Evolutionary conservation across 2,888 invertebrate genomes (phyloP), one percentile per base, ranked within the genome.

Genomic region (Sclerodermus sp.): DNA sequence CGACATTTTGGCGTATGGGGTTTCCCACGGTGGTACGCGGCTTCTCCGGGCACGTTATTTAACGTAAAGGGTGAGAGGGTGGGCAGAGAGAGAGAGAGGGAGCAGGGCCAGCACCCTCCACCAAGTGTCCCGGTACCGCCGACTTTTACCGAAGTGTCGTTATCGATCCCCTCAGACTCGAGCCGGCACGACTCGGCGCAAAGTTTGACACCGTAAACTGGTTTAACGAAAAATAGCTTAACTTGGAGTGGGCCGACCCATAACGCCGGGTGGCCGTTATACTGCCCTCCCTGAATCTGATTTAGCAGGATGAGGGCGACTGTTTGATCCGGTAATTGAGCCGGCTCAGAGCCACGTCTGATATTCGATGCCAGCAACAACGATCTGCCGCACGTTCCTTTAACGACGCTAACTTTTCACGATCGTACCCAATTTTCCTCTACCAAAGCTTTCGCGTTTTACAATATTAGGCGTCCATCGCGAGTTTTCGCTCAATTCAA

Each of bases 181-280:
- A 40, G 47, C 45, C 38, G 43, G 18, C 48, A 38, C 48, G 50
- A 52, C 47, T 48, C 47, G 37, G 53, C 42, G 56, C 52, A 67
- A 73, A 73, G 65, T 73, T 73, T 70, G 66, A 64, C 66, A 61
- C 60, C 62, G 65, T 67, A 69, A 72, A 74, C 68, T 67, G 71
- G 67, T 72, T 73, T 66, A 67, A 58, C 66, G 70, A 74, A 74
- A 73, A 74, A 71, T 71, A 63, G 67, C 66, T 69, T 63, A 70
- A 71, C 67, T 73, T 66, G 50, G 39, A 16, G 37, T n/a, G n/a
- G n/a, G n/a, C n/a, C 30, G 17, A 39, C 1, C 18, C 39, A 48
- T 49, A 50, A 6, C 10, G 10, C 34, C 10, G 4, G 12, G n/a
- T 10, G 34, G n/a, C 12, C 34, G 34, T 34, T 34, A 34, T 12